Conservation (phyloP, 2,113 vertebrate species). For the Eulemur rufifrons region DNA sequence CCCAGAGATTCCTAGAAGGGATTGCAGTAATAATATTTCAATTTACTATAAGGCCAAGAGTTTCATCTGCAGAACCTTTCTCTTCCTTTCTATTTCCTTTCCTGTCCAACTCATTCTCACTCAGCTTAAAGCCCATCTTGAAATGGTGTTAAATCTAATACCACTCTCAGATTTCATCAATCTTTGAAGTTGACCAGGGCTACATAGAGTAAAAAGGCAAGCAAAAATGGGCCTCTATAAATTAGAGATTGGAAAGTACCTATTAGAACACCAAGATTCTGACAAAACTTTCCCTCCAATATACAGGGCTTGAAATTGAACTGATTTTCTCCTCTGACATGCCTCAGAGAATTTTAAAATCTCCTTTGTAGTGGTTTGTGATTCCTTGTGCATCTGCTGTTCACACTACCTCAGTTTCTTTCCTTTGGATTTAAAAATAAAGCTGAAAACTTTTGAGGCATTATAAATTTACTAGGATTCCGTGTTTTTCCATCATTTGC, state of each 20-base stretch:
- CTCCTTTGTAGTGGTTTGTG: not conserved
- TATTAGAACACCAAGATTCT: constrained; percentile 22
- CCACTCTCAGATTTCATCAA: constrained; percentile 66
- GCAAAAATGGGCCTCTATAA: constrained; percentile 39
- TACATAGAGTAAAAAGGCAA: constrained; percentile 45
- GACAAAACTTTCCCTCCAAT: not conserved
- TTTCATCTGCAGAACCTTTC: too few species aligned
- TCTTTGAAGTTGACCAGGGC: constrained; percentile 57
- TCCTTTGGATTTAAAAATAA: not conserved
- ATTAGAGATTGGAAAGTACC: constrained; percentile 55
- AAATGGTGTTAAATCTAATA: constrained; percentile 76
- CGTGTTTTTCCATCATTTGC: not conserved
- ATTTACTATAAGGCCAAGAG: too few species aligned
- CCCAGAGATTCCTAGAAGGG: too few species aligned
- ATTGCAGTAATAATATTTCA: too few species aligned
- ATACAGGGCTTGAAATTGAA: not conserved
- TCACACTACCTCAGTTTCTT: not conserved
- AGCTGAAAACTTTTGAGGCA: not conserved
- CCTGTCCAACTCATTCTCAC: constrained; percentile 61
- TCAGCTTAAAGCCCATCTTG: constrained; percentile 72
- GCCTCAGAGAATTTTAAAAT: not conserved
- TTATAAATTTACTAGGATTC: not conserved
- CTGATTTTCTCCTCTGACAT: not conserved
- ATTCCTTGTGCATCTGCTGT: not conserved
- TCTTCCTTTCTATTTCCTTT: too few species aligned